Percentiles rank a stretch among this genome's conserved stretches.
phyloP scores from a whole-genome alignment of 2,113 vertebrate genomes.

The Caloenas nicobarica region DNA sequence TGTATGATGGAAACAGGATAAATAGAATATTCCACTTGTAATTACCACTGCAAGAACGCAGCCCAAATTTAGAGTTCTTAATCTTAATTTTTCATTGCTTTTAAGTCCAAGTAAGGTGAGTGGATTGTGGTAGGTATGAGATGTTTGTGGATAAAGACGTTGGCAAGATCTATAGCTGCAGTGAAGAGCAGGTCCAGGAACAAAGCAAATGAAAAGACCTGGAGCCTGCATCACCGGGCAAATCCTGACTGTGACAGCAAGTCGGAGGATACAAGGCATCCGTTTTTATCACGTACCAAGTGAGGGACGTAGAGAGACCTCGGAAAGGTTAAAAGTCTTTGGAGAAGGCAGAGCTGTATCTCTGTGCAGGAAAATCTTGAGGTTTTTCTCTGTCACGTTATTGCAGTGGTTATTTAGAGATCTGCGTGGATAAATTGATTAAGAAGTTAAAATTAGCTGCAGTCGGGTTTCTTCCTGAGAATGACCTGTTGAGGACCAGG shows the following conservation, averaged over 20 bases:
- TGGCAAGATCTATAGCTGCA: not conserved
- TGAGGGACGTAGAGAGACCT: not conserved
- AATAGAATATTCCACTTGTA: conserved; percentile 37
- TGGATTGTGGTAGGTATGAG: not conserved
- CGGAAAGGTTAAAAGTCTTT: not conserved
- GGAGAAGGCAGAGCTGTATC: not conserved
- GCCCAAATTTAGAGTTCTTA: conserved; percentile 25
- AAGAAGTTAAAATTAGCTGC: not conserved
- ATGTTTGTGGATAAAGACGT: conserved; percentile 14
- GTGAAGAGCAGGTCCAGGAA: not conserved
- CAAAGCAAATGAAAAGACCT: not conserved
- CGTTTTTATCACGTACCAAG: not conserved
- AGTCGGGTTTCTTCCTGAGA: not conserved
- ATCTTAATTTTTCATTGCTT: conserved; percentile 55
- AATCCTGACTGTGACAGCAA: fast-evolving
- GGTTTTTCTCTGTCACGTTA: not conserved
- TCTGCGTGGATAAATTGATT: not conserved
- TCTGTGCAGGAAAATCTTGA: not conserved
- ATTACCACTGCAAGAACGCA: conserved; percentile 37
- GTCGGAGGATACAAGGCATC: not conserved
- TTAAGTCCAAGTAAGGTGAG: conserved; percentile 40
- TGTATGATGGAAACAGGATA: conserved; percentile 48
- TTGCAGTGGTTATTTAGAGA: not conserved
- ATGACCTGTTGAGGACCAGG: not conserved
- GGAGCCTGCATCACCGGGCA: not conserved